Evolutionary conservation across 2,113 vertebrate genomes (phyloP).

Genomic region (Barnardius zonarius): DNA sequence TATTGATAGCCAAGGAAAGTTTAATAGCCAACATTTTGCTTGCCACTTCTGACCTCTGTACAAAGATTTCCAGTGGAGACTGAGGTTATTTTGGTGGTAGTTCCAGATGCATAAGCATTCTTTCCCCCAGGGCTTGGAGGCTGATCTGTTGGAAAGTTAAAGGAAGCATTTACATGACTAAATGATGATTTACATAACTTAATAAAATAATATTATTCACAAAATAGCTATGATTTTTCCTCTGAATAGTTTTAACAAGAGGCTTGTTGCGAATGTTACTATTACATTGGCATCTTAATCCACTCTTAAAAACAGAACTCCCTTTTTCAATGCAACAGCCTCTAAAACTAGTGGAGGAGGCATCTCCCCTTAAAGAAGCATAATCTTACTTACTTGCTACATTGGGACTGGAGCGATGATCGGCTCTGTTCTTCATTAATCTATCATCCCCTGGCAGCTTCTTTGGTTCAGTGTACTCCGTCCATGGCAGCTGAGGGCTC

Average conservation of each 20-base stretch:
- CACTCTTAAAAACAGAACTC: background rate
- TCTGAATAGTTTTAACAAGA: background rate
- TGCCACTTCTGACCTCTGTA: conserved; percentile 85
- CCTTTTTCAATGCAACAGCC: background rate
- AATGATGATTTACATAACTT: background rate
- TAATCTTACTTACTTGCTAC: conserved; percentile 88
- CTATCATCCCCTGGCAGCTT: conserved; percentile 88
- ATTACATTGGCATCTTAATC: background rate
- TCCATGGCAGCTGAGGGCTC: conserved; percentile 90
- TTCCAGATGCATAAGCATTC: conserved; percentile 81
- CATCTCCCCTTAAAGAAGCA: background rate
- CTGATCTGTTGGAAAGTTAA: conserved; percentile 81
- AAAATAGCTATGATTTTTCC: background rate
- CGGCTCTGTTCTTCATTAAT: conserved; percentile 88
- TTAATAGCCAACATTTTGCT: background rate
- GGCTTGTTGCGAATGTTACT: background rate
- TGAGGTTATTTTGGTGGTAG: conserved; percentile 94
- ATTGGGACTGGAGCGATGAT: conserved; percentile 98
- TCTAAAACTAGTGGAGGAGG: background rate
- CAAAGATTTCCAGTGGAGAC: conserved; percentile 98
- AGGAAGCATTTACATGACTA: background rate
- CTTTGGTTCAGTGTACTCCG: conserved; percentile 91
- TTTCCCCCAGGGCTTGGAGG: conserved; percentile 91
- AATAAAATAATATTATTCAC: background rate
- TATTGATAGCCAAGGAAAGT: background rate